Percentiles rank a stretch among this genome's conserved stretches.
Evolutionary conservation across 2,888 invertebrate genomes (phyloP).

Genomic region (Euzophera pinguis): DNA sequence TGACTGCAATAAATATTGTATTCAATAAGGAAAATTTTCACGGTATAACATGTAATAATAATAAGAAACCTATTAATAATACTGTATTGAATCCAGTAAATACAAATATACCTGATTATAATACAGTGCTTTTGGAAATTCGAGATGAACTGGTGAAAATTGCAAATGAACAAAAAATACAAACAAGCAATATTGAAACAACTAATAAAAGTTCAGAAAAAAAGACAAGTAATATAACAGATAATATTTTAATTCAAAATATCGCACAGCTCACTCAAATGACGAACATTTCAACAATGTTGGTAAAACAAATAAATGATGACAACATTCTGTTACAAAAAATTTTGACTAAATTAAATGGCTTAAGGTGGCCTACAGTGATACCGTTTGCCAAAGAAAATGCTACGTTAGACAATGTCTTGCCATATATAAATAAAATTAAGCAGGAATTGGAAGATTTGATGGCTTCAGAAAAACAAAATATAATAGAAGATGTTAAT

Average conservation of each 20-base stretch:
- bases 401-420: slow-evolving; percentile 20
- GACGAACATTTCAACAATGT: not conserved
- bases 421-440: slow-evolving; percentile 27
- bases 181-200: not conserved
- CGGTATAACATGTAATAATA: slow-evolving; percentile 35
- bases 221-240: slow-evolving; percentile 26
- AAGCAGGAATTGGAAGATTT: slow-evolving; percentile 28
- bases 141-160: not conserved
- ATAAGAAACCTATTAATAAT: slow-evolving; percentile 6
- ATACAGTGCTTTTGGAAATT: slow-evolving; percentile 16
- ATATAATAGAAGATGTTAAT: slow-evolving; percentile 26
- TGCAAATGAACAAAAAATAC: not conserved
- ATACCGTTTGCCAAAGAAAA: slow-evolving; percentile 22
- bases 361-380: slow-evolving; percentile 5
- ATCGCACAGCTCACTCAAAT: not conserved
- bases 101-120: slow-evolving; percentile 10
- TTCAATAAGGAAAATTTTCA: slow-evolving; percentile 34
- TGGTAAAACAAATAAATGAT: not conserved
- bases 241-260: slow-evolving; percentile 23
- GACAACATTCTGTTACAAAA: slow-evolving; percentile 1
- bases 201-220: slow-evolving; percentile 12
- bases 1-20: slow-evolving; percentile 41
- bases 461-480: slow-evolving; percentile 27
- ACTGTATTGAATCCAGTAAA: not conserved
- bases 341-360: not conserved